Percentiles rank a stretch among this genome's conserved stretches.
Evolutionary conservation across 2,888 invertebrate genomes (phyloP).

Genomic region (Hybos culiciformis): DNA sequence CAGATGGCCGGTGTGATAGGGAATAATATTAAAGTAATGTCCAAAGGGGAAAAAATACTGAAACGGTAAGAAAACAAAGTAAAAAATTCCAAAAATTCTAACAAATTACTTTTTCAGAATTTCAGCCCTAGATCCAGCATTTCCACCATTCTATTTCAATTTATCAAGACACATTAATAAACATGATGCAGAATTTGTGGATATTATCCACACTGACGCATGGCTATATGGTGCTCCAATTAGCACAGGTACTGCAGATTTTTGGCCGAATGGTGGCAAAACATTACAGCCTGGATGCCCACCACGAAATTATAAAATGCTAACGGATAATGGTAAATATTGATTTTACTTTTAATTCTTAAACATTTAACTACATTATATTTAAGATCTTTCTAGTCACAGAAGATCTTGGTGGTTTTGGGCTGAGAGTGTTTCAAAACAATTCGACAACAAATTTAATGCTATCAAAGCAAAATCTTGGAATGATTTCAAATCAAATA

Average conservation of each 20-base stretch:
- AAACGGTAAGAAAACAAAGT: conserved; percentile 14
- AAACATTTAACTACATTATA: neutral
- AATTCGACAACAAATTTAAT: conserved; percentile 36
- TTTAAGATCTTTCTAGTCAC: conserved; percentile 44
- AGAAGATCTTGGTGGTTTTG: conserved; percentile 48
- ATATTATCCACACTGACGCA: conserved; percentile 57
- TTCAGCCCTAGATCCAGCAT: conserved; percentile 46
- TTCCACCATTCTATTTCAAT: conserved; percentile 41
- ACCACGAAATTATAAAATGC: conserved; percentile 29
- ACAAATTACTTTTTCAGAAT: conserved; percentile 28
- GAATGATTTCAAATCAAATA: conserved; percentile 39
- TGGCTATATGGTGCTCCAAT: conserved; percentile 46
- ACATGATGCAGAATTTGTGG: conserved; percentile 45
- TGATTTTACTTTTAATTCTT: neutral
- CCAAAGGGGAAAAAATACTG: conserved; percentile 18
- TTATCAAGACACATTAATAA: conserved; percentile 39
- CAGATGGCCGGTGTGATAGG: conserved; percentile 32
- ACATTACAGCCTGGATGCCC: conserved; percentile 48
- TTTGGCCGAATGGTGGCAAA: conserved; percentile 48
- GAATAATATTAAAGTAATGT: conserved; percentile 21
- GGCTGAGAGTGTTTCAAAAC: conserved; percentile 40
- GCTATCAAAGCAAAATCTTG: conserved; percentile 43
- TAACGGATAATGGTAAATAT: conserved; percentile 28
- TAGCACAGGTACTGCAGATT: conserved; percentile 44
- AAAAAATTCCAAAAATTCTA: neutral